Evolutionary conservation across 1,140 invertebrate genomes (phyloP).

Genomic region (Drosophila sturtevanti): DNA sequence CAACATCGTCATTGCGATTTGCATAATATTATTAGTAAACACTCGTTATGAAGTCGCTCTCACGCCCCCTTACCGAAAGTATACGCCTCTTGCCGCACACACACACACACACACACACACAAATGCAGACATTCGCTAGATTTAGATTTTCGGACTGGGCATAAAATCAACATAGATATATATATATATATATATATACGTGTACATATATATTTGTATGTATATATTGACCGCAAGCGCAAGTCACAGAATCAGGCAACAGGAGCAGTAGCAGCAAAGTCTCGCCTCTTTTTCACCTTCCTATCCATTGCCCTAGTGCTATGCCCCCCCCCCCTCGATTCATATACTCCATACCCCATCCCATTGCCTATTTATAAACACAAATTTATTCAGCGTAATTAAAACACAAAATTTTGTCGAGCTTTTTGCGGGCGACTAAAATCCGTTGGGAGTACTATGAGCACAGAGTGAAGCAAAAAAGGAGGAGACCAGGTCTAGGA

Average conservation of each 20-base stretch:
- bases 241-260: constrained; percentile 34
- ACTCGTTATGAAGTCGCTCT: constrained; percentile 76
- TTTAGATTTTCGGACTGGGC: constrained; percentile 75
- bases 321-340: not conserved
- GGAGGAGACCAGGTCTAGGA: constrained; percentile 18
- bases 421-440: constrained; percentile 21
- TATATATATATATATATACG: not conserved
- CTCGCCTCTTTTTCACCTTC: constrained; percentile 10
- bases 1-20: constrained; percentile 56
- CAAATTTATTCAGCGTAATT: constrained; percentile 82
- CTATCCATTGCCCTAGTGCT: not conserved
- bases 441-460: constrained; percentile 25
- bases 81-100: not conserved
- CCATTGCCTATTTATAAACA: constrained; percentile 77
- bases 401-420: constrained; percentile 75
- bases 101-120: constrained; percentile 25
- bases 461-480: not conserved
- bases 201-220: constrained; percentile 24
- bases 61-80: constrained; percentile 15
- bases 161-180: constrained; percentile 45
- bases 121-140: constrained; percentile 76
- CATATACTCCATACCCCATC: constrained; percentile 15
- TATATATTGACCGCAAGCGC: constrained; percentile 63
- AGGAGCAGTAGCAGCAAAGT: not conserved
- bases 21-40: constrained; percentile 82